A percentile compares a stretch with the other conserved stretches of the same genome.
Conservation (phyloP, 2,888 invertebrate species). For the Frankliniella intonsa region DNA sequence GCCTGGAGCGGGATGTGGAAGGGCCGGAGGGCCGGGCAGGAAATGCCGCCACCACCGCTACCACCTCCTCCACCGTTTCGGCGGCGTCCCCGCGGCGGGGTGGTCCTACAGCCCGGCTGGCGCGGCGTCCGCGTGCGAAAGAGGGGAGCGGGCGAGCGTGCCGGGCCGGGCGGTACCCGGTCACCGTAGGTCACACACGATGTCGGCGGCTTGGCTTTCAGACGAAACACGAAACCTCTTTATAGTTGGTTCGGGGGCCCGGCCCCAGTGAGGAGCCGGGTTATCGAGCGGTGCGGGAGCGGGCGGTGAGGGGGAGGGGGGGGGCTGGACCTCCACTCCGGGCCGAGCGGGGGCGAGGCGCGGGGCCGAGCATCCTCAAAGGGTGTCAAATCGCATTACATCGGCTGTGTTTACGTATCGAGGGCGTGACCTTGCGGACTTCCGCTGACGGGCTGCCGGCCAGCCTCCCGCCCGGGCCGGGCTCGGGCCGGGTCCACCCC, state of each 20-base stretch:
- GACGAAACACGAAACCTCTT: slow-evolving; percentile 3
- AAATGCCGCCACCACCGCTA: too few relatives aligned
- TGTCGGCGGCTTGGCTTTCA: background rate
- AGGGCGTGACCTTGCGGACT: slow-evolving; percentile 1
- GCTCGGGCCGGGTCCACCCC: background rate
- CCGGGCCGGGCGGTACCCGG: background rate
- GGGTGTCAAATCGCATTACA: slow-evolving; percentile 10
- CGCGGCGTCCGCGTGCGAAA: too few relatives aligned
- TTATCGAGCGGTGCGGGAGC: too few relatives aligned
- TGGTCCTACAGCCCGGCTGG: too few relatives aligned
- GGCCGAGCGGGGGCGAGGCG: background rate
- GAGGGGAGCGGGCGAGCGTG: too few relatives aligned
- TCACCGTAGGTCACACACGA: slow-evolving; percentile 6
- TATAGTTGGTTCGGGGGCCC: background rate
- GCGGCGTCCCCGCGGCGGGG: too few relatives aligned
- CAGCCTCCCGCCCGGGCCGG: background rate
- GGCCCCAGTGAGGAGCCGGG: background rate
- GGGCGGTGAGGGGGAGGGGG: too few relatives aligned
- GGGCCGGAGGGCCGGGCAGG: too few relatives aligned
- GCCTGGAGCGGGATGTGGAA: too few relatives aligned
- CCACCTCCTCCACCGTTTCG: too few relatives aligned
- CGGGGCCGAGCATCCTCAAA: background rate
- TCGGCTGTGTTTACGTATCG: slow-evolving; percentile 2
- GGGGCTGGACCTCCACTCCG: too few relatives aligned
- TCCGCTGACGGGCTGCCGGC: background rate